Conservation (phyloP, 2,113 vertebrate species). For the Otus sunia region DNA sequence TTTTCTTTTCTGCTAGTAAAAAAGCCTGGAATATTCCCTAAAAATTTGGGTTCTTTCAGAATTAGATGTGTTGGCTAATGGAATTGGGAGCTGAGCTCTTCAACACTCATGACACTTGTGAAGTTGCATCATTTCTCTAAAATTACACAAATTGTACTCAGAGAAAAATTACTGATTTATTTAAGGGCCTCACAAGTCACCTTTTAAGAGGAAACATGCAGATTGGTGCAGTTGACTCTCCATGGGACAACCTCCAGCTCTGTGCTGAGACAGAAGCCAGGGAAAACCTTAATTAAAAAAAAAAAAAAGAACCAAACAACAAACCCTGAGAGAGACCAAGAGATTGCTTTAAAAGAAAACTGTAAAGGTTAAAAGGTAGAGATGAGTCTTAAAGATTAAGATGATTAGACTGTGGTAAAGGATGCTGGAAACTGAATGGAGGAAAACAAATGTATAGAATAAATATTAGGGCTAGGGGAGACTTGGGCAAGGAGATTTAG, state of each 20-base stretch:
- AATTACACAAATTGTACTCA: not conserved
- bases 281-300: not conserved
- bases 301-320: not conserved
- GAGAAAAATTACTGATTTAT: slow-evolving; percentile 20
- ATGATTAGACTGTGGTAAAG: slow-evolving; percentile 58
- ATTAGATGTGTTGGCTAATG: not conserved
- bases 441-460: not conserved
- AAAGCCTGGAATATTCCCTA: not conserved
- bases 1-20: not conserved
- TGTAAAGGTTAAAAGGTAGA: slow-evolving; percentile 52
- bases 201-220: not conserved
- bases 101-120: not conserved
- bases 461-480: not conserved
- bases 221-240: not conserved
- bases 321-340: slow-evolving; percentile 26
- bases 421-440: not conserved
- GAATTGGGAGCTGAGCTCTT: not conserved
- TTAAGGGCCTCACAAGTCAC: slow-evolving; percentile 17
- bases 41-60: not conserved
- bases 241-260: not conserved
- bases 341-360: slow-evolving; percentile 50
- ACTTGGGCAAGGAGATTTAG: slow-evolving; percentile 8
- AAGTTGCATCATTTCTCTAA: not conserved
- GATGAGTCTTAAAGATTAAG: slow-evolving; percentile 53
- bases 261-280: not conserved